A percentile compares a stretch with the other conserved stretches of the same genome.
Conservation (phyloP, 2,113 vertebrate genomes). For the Entomyzon cyanotis region DNA sequence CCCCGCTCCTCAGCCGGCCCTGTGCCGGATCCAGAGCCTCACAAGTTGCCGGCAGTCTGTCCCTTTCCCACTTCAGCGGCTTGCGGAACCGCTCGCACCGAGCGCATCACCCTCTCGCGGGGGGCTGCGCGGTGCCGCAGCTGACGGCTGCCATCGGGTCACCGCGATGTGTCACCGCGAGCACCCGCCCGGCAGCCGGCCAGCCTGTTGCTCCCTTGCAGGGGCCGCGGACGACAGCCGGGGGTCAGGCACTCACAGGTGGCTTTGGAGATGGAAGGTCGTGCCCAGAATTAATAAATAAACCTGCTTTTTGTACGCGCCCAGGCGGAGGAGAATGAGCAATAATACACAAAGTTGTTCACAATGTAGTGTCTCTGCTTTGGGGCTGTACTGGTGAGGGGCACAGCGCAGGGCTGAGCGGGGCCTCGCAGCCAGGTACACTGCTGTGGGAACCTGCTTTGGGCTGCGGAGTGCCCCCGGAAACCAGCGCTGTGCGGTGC, state of each 20-base stretch:
- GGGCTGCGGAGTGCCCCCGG: not conserved
- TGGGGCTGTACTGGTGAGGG: not conserved
- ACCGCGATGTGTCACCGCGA: not conserved
- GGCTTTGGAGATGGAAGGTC: not conserved
- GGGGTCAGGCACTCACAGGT: not conserved
- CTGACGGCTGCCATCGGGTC: not conserved
- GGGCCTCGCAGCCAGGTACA: not conserved
- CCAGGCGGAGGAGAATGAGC: not conserved
- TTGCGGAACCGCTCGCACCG: not conserved
- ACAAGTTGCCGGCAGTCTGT: not conserved
- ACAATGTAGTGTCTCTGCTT: rapidly evolving
- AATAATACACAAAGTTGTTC: not conserved
- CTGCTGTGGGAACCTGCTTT: not conserved
- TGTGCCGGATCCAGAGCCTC: not conserved
- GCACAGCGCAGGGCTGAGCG: not conserved
- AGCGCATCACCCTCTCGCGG: not conserved
- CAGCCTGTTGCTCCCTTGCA: not conserved
- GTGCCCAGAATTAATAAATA: not conserved
- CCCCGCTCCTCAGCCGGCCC: not conserved
- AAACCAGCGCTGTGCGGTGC: rapidly evolving
- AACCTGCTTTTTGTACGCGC: not conserved
- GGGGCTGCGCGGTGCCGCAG: not conserved
- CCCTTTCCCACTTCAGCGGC: not conserved
- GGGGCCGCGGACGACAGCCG: not conserved
- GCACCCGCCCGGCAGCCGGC: not conserved